phyloP scores from a whole-genome alignment of 2,888 invertebrate species.

The Eilema depressum region DNA sequence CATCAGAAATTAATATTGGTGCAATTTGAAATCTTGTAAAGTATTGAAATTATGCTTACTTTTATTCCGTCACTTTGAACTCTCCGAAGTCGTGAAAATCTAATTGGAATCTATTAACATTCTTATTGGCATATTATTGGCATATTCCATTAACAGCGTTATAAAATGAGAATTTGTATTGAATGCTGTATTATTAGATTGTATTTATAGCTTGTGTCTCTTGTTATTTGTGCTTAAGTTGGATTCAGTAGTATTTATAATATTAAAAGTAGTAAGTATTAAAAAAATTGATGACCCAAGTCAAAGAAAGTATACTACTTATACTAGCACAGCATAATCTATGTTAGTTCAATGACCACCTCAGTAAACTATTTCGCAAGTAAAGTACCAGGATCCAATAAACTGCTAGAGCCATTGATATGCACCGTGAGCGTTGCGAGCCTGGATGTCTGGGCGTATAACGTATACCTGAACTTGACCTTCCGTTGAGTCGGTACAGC shows the following conservation, averaged over 20 bases:
- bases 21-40: too few species aligned
- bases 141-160: slow-evolving; percentile 7
- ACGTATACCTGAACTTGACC: slow-evolving; percentile 78
- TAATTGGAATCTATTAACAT: slow-evolving; percentile 7
- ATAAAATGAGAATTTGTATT: background rate
- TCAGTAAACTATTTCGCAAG: slow-evolving; percentile 18
- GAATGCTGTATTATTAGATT: background rate
- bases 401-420: slow-evolving; percentile 47
- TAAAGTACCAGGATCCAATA: slow-evolving; percentile 42
- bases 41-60: too few species aligned
- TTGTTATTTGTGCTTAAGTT: background rate
- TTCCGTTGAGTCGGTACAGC: slow-evolving; percentile 65
- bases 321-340: background rate
- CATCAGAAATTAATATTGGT: background rate
- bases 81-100: background rate
- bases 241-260: too few species aligned
- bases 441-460: slow-evolving; percentile 57
- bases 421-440: slow-evolving; percentile 37
- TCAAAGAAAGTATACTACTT: background rate
- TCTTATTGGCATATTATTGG: background rate
- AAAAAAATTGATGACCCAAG: background rate
- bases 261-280: too few species aligned
- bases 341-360: background rate
- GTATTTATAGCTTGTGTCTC: background rate
- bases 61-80: background rate